A percentile compares a stretch with the other conserved stretches of the same genome.
Evolutionary conservation across 2,888 invertebrate species (phyloP).

Genomic region (Ornithoptera priamus): DNA sequence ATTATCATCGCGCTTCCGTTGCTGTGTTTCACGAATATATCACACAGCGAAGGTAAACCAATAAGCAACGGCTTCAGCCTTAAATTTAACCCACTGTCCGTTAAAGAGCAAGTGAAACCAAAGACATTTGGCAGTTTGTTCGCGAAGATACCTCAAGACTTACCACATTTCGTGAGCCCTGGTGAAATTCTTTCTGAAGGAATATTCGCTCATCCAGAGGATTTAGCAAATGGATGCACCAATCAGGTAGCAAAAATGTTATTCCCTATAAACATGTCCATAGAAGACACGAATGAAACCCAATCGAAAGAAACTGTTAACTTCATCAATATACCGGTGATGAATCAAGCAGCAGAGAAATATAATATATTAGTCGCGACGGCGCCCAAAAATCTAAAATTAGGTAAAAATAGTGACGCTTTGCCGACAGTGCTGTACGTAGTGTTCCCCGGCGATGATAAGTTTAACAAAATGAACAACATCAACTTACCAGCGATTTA

Average conservation of each 20-base stretch:
- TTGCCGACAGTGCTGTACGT: conserved; percentile 56
- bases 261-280: conserved; percentile 36
- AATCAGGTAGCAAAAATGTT: conserved; percentile 55
- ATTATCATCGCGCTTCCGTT: conserved; percentile 37
- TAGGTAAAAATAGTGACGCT: conserved; percentile 41
- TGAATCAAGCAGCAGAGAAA: conserved; percentile 49
- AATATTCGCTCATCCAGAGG: conserved; percentile 38
- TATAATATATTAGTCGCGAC: conserved; percentile 65
- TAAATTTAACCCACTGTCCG: conserved; percentile 48
- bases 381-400: conserved; percentile 55
- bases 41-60: conserved; percentile 42
- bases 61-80: conserved; percentile 56
- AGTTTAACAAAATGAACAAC: conserved; percentile 34
- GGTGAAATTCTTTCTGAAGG: conserved; percentile 40
- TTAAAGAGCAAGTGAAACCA: conserved; percentile 45
- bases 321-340: conserved; percentile 54
- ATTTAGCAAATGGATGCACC: conserved; percentile 43
- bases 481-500: conserved; percentile 57
- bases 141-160: conserved; percentile 51
- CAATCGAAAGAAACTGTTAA: conserved; percentile 31
- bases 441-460: conserved; percentile 53
- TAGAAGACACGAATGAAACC: conserved; percentile 30
- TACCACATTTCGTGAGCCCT: conserved; percentile 30
- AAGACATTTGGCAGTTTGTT: conserved; percentile 47
- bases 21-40: conserved; percentile 36